Percentiles rank a stretch among this genome's conserved stretches.
phyloP scores from a whole-genome alignment of 1,140 invertebrate genomes.

The Calliphora vicina region DNA sequence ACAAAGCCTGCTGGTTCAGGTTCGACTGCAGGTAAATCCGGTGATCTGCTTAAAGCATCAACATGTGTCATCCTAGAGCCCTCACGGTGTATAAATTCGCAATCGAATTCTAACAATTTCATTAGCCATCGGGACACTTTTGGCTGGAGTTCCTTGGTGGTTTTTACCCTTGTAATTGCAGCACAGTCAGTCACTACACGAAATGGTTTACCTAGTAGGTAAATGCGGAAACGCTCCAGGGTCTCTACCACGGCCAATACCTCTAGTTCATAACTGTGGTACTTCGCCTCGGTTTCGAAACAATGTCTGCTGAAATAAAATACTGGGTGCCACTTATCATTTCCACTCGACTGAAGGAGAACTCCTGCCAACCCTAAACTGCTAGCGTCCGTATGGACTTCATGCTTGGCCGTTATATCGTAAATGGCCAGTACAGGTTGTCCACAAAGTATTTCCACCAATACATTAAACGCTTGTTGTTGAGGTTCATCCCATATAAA shows the following conservation, averaged over 20 bases:
- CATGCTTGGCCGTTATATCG: constrained; percentile 37
- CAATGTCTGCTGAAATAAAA: constrained; percentile 36
- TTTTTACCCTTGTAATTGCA: constrained; percentile 56
- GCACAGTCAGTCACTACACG: constrained; percentile 59
- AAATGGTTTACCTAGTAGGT: constrained; percentile 56
- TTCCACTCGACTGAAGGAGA: constrained; percentile 52
- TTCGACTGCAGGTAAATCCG: not conserved
- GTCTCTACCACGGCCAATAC: constrained; percentile 50
- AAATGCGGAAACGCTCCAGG: constrained; percentile 53
- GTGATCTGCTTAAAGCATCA: constrained; percentile 42
- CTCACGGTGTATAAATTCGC: constrained; percentile 24
- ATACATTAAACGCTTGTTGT: constrained; percentile 38
- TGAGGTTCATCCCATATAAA: constrained; percentile 40
- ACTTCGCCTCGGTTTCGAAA: constrained; percentile 43
- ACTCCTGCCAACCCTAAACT: constrained; percentile 48
- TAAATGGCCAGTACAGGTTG: constrained; percentile 44
- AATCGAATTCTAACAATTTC: constrained; percentile 37
- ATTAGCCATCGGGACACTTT: constrained; percentile 45
- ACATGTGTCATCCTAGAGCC: constrained; percentile 38
- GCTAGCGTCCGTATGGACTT: constrained; percentile 53
- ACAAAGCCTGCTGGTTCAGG: not conserved
- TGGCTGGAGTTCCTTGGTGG: constrained; percentile 56
- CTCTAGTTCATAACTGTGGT: constrained; percentile 59
- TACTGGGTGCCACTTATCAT: constrained; percentile 29
- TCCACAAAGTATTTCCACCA: constrained; percentile 37